Base-by-base conservation (phyloP, 2,113 vertebrate genomes). In the Clarias gariepinus region DNA sequence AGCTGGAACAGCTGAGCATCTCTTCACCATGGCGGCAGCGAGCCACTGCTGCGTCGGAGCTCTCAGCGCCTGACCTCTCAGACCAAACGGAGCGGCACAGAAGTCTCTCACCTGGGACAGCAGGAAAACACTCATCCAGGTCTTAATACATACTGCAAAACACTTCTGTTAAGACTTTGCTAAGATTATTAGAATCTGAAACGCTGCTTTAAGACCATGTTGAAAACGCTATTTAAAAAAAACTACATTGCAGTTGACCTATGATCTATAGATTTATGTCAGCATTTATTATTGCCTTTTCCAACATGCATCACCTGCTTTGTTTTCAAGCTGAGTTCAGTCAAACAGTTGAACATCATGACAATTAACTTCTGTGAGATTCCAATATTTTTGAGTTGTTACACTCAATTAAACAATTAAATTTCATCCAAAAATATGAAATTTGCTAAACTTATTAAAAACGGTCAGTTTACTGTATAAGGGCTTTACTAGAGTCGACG, bases 51-150 rank as follows among this genome's bases (percentile, higher is more conserved):
- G n/a, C 89, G 85, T 95, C 91, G 0, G 3, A 81, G 2, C 33
- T 9, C 0, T 69, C 57, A 16, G 85, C 91, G 8, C 92, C 95
- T 0, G 96, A 97, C 91, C 69, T 93, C 0, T 92, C 92, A 0
- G 97, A 98, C 97, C 97, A 97, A 93, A 96, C 95, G 0, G 96
- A 96, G 82, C 97, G 96, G 88, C 97, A 98, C 25, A 95, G 89
- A 52, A 98, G 94, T 87, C 90, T 93, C 82, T 88, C 89, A 0
- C 88, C 96, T 95, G 60, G 74, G 23, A 90, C 74, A n/a, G 11
- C 23, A 90, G 55, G 66, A 19, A 79, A 36, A 89, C 23, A 89
- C 36, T 61, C 19, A 18, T 19, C 33, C 66, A 33, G 28, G 28
- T 19, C 1, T 68, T 68, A 30, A 52, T 3, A 12, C 18, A 21